Evolutionary conservation across 2,113 vertebrate genomes (phyloP), one percentile per base, ranked within the genome.

Genomic region (Mesembrinibis cayennensis): DNA sequence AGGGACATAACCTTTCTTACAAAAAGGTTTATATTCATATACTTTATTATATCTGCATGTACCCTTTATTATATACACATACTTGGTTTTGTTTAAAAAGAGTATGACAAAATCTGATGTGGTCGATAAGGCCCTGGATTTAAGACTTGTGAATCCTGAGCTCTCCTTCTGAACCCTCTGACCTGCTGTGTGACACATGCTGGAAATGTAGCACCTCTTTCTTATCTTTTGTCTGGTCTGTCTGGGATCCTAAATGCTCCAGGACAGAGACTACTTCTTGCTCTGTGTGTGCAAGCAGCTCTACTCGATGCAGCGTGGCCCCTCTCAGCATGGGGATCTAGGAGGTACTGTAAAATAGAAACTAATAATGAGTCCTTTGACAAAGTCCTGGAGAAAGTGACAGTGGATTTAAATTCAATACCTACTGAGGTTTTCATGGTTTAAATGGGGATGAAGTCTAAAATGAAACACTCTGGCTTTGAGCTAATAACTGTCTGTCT

Each of bases 391-490:
- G 70, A 87, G 91, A 95, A 93, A 94, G 74, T 82, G 91, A 96
- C 87, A 93, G 89, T 86, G 93, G 96, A 96, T 95, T 94, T 95
- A 97, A 95, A 95, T 86, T 86, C 87, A 91, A 81, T 94, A 86
- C 66, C 82, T 80, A 83, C 84, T 47, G 71, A 96, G 87, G 50
- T 94, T 95, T 97, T 87, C 53, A 47, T 80, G 74, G 83, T 95
- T 97, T 96, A 95, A 89, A 77, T 76, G 36, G 91, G 91, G 96
- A 97, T 96, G 93, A 95, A 96, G 74, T 70, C 66, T 94, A 91
- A 96, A 96, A 97, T 97, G 93, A 96, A 97, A 96, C 97, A 97
- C 89, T 95, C 91, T 82, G 42, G 36, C 78, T 96, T 93, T 91
- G 74, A 96, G 87, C 87, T 96, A 94, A 71, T 95, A 96, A 96